phyloP scores from a whole-genome alignment of 2,888 invertebrate species.

The Sabatieria punctata region DNA sequence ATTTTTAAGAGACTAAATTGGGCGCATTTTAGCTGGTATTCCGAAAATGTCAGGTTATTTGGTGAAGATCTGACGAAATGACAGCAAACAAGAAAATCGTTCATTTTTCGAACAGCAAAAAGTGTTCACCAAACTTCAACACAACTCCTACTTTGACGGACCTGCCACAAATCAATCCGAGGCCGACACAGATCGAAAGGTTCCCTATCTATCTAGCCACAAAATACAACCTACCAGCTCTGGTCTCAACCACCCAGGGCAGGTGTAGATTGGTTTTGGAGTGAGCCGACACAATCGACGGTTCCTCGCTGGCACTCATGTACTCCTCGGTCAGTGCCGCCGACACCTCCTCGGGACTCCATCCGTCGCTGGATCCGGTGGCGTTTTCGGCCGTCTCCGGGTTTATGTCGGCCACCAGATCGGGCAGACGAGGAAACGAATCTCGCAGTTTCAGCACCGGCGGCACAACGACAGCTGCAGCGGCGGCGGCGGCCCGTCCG shows the following conservation, averaged over 20 bases:
- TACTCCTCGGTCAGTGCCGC: not conserved
- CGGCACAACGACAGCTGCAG: not conserved
- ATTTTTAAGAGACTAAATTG: too few species aligned
- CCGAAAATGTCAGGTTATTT: too few species aligned
- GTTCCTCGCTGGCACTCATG: not conserved
- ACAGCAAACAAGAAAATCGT: too few species aligned
- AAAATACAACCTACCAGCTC: not conserved
- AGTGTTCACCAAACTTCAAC: too few species aligned
- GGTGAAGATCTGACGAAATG: too few species aligned
- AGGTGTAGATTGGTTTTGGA: not conserved
- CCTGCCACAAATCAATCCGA: too few species aligned
- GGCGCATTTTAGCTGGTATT: too few species aligned
- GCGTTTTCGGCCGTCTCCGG: not conserved
- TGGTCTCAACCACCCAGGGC: not conserved
- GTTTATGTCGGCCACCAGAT: slow-evolving; percentile 2
- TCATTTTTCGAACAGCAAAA: too few species aligned
- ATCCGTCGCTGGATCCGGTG: not conserved
- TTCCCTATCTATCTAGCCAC: not conserved
- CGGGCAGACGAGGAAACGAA: slow-evolving; percentile 3
- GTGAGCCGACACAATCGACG: not conserved
- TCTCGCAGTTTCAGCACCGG: not conserved
- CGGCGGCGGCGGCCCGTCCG: not conserved
- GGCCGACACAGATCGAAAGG: too few species aligned
- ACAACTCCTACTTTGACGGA: too few species aligned
- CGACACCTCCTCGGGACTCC: not conserved